Percentiles rank a stretch among this genome's conserved stretches.
These are phyloP conservation scores for Podarcis raffonei DNA, from an alignment of 2,113 vertebrate genomes.

Conservation along the genomic window DNA sequence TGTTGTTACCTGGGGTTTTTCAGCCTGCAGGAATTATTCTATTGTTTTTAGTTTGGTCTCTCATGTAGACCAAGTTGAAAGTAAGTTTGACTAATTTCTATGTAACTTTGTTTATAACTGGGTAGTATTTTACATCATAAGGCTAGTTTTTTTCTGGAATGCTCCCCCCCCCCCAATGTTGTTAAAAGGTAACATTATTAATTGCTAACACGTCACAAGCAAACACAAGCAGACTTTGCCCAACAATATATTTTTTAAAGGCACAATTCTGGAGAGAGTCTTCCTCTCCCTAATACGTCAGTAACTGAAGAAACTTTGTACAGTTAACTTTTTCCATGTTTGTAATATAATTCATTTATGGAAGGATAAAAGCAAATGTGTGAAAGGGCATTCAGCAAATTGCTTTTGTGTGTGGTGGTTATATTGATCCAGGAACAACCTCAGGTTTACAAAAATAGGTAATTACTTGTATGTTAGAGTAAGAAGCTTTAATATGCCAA, in stretches of 20 bases:
- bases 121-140: not conserved
- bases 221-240: conserved; percentile 68
- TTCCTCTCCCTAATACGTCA: not conserved
- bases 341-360: not conserved
- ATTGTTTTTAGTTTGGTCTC: conserved; percentile 9
- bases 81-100: not conserved
- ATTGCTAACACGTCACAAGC: conserved; percentile 55
- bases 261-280: not conserved
- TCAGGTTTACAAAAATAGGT: not conserved
- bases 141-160: not conserved
- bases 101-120: not conserved
- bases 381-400: not conserved
- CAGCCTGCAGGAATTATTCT: not conserved
- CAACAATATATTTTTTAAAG: not conserved
- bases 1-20: not conserved
- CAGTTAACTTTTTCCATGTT: not conserved
- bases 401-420: conserved; percentile 40
- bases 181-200: conserved; percentile 65
- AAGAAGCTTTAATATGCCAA: not conserved
- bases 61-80: not conserved
- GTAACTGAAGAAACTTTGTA: not conserved
- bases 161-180: conserved; percentile 16
- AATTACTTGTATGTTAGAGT: not conserved
- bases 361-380: not conserved
- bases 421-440: conserved; percentile 28